Base-by-base conservation (phyloP, 37 sponge, comb jelly and placozoan species). In the Eunapius fragilis region DNA sequence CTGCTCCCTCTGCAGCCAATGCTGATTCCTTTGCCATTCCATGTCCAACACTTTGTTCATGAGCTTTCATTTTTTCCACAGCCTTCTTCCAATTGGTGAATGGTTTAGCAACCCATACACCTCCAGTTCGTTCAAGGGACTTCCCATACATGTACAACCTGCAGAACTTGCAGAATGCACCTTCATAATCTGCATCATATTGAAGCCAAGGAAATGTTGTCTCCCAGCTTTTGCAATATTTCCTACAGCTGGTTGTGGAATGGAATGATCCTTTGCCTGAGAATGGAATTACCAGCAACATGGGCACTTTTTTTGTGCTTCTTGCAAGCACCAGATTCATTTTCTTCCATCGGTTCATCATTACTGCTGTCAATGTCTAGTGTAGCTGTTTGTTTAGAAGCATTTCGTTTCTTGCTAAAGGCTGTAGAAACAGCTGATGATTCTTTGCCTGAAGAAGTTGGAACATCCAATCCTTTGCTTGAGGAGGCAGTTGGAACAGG, bases 11-110 rank as follows among this genome's bases (percentile, higher is more conserved):
- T 38, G 38, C 84, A 68, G 58, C 82, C 58, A 58, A 58, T 58
- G 58, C 58, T 19, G 58, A 58, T 58, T 58, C 58, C 58, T 58
- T 58, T 58, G 58, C 58, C 58, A 58, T 58, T 58, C 58, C 58
- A 58, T 58, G 58, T 58, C 58, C 58, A 34, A 25, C 83, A 68
- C 31, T 85, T 27, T 81, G 69, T 71, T 68, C 74, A 74, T 90
- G 91, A 31, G 81, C 86, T 74, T 75, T 48, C 86, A 85, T 90
- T 78, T 86, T 86, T 28, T 81, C 87, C 25, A 82, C 73, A 68
- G 91, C 86, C 68, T 85, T 90, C 82, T 90, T 90, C 91, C 91
- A 90, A 82, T 90, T 90, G 12, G 30, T 81, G 71, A 90, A 90
- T 25, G 86, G 91, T 69, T 85, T 89, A 47, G 85, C 71, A 37